Conservation (phyloP, 2,888 invertebrate genomes). For the Pyrgus malvae region DNA sequence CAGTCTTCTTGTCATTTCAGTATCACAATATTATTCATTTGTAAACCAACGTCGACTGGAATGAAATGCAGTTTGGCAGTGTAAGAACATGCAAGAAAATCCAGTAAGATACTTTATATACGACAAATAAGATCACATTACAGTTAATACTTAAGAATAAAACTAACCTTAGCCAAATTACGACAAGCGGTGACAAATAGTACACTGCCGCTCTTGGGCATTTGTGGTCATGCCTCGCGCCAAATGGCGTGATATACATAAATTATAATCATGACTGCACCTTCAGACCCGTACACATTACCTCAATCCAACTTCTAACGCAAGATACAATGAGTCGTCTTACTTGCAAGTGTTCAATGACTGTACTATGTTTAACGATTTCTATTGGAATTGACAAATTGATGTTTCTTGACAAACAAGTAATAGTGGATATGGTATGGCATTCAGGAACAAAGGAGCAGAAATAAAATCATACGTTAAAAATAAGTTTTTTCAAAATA, state of each 20-base stretch:
- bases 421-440: too few species aligned
- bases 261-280: too few species aligned
- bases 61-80: slow-evolving; percentile 63
- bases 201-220: slow-evolving; percentile 52
- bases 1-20: slow-evolving; percentile 54
- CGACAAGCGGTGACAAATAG: slow-evolving; percentile 54
- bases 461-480: too few species aligned
- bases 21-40: slow-evolving; percentile 59
- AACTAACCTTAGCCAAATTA: slow-evolving; percentile 65
- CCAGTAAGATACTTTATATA: slow-evolving; percentile 49
- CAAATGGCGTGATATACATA: too few species aligned
- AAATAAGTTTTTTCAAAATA: too few species aligned
- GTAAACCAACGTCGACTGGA: slow-evolving; percentile 52
- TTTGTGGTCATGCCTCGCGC: too few species aligned
- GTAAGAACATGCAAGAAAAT: slow-evolving; percentile 53
- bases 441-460: too few species aligned
- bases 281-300: slow-evolving; percentile 22
- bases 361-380: too few species aligned
- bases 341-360: too few species aligned
- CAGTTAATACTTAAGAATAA: slow-evolving; percentile 75
- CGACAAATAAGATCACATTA: slow-evolving; percentile 76
- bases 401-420: too few species aligned
- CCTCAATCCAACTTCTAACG: slow-evolving; percentile 2
- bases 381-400: too few species aligned
- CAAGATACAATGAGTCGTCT: too few species aligned